Evolutionary conservation across 2,888 invertebrate species (phyloP).

Genomic region (Cloeon dipterum): DNA sequence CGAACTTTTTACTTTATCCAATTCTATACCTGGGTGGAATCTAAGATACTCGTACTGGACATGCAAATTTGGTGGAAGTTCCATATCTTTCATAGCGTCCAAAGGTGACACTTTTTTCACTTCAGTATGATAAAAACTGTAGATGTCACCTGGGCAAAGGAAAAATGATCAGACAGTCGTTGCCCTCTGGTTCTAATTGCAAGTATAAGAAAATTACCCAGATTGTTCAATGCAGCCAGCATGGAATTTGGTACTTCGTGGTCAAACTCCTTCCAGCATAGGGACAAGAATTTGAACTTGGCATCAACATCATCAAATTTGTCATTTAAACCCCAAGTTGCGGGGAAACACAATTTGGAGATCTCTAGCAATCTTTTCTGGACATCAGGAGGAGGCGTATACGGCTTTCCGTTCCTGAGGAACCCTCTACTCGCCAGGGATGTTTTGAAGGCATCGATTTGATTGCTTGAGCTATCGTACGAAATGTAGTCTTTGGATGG

Average conservation of each 20-base stretch:
- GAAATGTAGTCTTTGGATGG: too few relatives aligned
- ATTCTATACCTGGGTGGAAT: conserved; percentile 49
- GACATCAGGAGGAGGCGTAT: conserved; percentile 44
- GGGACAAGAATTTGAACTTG: conserved; percentile 45
- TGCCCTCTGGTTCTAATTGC: too few relatives aligned
- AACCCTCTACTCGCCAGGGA: conserved; percentile 24
- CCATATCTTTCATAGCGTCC: conserved; percentile 41
- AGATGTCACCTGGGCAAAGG: conserved; percentile 34
- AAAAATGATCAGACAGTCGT: too few relatives aligned
- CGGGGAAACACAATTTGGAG: conserved; percentile 26
- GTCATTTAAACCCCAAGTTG: conserved; percentile 15
- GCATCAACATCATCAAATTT: conserved; percentile 17
- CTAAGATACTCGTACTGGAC: conserved; percentile 57
- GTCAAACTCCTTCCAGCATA: conserved; percentile 44
- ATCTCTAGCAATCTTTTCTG: conserved; percentile 33
- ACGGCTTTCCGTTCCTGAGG: conserved; percentile 46
- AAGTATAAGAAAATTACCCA: too few relatives aligned
- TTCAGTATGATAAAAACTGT: conserved; percentile 45
- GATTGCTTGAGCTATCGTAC: too few relatives aligned
- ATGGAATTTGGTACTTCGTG: conserved; percentile 64
- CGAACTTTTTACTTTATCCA: background rate
- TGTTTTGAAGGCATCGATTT: conserved; percentile 1
- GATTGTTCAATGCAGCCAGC: conserved; percentile 46
- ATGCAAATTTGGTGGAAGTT: conserved; percentile 72
- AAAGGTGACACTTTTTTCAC: conserved; percentile 46